These are phyloP conservation scores for Sus cebifrons DNA, from an alignment of 2,797 vertebrate species.

Conservation along the genomic window DNA sequence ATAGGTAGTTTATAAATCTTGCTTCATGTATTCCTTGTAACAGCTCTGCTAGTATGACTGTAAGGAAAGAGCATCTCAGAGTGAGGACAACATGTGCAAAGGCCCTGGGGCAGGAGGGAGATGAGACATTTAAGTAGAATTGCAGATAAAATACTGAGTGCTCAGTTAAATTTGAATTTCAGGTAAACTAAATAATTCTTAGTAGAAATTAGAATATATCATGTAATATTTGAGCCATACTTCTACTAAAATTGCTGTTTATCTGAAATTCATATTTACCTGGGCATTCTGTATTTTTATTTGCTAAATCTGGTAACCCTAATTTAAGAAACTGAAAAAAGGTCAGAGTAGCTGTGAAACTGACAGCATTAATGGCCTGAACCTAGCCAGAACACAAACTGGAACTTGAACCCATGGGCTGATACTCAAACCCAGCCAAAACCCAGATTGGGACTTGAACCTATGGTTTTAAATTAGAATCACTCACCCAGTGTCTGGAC, in stretches of 20 bases:
- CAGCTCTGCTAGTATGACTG: neutral
- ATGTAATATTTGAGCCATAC: conserved; percentile 6
- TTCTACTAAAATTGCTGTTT: conserved; percentile 35
- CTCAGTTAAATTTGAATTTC: conserved; percentile 42
- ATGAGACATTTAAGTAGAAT: neutral
- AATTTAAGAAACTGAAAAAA: conserved; percentile 7
- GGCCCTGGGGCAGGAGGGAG: neutral
- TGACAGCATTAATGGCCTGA: no score
- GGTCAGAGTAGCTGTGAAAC: neutral
- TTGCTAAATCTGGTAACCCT: conserved; percentile 23
- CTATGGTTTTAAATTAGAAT: no score
- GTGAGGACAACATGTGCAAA: neutral
- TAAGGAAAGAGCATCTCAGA: conserved; percentile 37
- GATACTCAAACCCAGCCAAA: no score
- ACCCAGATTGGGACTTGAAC: no score
- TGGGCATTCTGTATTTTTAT: conserved; percentile 15
- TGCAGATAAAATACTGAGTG: conserved; percentile 42
- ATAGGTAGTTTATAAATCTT: conserved; percentile 32
- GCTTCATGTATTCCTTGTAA: conserved; percentile 9
- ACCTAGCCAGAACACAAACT: no score
- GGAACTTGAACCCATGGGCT: no score
- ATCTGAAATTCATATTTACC: conserved; percentile 56
- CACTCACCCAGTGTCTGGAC: no score
- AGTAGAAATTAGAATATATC: neutral
- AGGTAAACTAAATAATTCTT: conserved; percentile 30